phyloP scores from a whole-genome alignment of 2,113 vertebrate species.

The Centropus unirufus region DNA sequence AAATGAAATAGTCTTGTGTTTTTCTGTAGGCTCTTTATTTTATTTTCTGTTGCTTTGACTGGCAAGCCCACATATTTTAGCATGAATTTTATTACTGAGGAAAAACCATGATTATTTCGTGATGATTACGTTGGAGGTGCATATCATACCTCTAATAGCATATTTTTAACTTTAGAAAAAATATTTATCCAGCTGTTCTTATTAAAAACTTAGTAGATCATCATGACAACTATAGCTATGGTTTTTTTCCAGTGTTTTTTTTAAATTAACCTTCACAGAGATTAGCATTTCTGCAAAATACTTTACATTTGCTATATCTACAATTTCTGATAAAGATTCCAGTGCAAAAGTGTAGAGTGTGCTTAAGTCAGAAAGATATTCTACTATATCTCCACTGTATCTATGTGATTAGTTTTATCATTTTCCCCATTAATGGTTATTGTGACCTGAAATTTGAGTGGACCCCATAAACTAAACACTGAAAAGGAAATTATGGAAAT shows the following conservation, averaged over 20 bases:
- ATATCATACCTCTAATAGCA: conserved; percentile 45
- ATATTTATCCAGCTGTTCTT: conserved; percentile 44
- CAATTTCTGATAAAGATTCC: not conserved
- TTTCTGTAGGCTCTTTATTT: conserved; percentile 60
- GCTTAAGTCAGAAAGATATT: not conserved
- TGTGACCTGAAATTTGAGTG: not conserved
- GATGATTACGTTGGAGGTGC: conserved; percentile 8
- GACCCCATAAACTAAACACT: not conserved
- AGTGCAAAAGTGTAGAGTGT: not conserved
- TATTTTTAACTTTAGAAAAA: conserved; percentile 33
- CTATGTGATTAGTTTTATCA: not conserved
- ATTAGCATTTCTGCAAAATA: not conserved
- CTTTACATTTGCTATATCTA: not conserved
- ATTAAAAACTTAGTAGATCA: not conserved
- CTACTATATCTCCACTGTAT: not conserved
- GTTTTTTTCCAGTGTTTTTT: not conserved
- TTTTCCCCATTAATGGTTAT: not conserved
- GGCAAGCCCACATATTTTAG: conserved; percentile 61
- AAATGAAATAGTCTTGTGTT: conserved; percentile 32
- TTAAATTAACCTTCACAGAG: not conserved
- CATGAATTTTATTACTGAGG: conserved; percentile 47
- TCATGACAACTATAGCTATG: not conserved
- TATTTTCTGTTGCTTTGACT: conserved; percentile 66
- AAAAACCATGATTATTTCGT: conserved; percentile 60
- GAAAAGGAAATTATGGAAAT: not conserved